A percentile compares a stretch with the other conserved stretches of the same genome.
phyloP scores from a whole-genome alignment of 2,113 vertebrate species.

The Mirounga angustirostris region DNA sequence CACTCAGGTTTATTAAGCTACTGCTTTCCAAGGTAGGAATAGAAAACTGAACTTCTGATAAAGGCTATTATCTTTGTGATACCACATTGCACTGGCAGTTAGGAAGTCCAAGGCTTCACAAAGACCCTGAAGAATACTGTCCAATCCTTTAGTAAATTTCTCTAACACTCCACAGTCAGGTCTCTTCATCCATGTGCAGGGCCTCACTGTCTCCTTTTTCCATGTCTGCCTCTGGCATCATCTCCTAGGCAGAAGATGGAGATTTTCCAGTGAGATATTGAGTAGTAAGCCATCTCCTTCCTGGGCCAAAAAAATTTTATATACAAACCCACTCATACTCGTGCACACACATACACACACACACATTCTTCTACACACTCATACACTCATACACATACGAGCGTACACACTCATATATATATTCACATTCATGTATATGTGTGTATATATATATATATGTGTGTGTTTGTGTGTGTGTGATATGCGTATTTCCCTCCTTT shows the following conservation, averaged over 20 bases:
- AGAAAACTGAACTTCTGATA: constrained; percentile 44
- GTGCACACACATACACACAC: not conserved
- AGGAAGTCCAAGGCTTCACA: not conserved
- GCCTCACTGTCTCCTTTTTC: not conserved
- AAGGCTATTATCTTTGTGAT: constrained; percentile 58
- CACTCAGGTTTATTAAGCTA: constrained; percentile 40
- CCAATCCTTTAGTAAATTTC: constrained; percentile 34
- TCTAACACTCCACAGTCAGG: not conserved
- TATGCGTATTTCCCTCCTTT: not conserved
- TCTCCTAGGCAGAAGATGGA: not conserved
- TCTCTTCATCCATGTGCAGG: not conserved
- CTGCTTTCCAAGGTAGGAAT: constrained; percentile 61
- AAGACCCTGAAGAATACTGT: not conserved
- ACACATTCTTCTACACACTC: not conserved
- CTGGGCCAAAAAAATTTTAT: not conserved
- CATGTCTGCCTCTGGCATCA: not conserved
- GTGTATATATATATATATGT: not conserved
- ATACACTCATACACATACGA: not conserved
- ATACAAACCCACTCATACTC: not conserved
- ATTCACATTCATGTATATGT: not conserved
- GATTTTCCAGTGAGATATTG: not conserved
- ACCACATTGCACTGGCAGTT: constrained; percentile 26
- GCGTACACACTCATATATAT: not conserved
- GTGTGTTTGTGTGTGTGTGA: not conserved
- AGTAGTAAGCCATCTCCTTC: not conserved